Base-by-base conservation (phyloP, 2,113 vertebrate genomes). In the Balaenoptera acutorostrata region DNA sequence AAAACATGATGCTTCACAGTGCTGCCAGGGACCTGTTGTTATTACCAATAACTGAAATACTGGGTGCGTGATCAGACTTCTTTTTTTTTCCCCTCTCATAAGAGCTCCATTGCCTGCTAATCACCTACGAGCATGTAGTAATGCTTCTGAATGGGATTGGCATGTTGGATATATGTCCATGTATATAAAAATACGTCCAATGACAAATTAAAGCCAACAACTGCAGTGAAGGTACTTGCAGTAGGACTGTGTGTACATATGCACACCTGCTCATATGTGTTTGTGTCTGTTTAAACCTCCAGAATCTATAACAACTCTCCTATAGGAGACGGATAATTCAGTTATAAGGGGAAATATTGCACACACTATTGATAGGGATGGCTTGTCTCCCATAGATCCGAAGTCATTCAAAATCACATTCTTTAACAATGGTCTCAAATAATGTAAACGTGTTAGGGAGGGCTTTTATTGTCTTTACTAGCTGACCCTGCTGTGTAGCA, bases 351-450 rank as follows among this genome's bases (percentile, higher is more conserved):
- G 25, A 95, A 91, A 75, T 83, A 86, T 52, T 69, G 44, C 29
- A 49, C 23, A 18, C 3, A 21, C 44, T 92, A 12, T 33, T 29
- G 44, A 85, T 44, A 94, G 57, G 9, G 18, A 57, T 6, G 55
- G 12, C 21, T 88, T 95, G 80, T 92, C 86, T 94, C 83, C 93
- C 87, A 33, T 25, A 96, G 69, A 87, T 41, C 55, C 52, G 21
- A 55, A 95, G 63, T 96, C 89, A 90, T 92, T 96, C 74, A 94
- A 95, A 96, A 95, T 86, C 64, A 88, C 85, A 81, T 77, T 97
- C 61, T 92, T 94, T 93, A 96, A 90, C 81, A 95, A 74, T 52
- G 44, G 21, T 21, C 57, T 93, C 74, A 64, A 85, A 72, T 96
- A 85, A 95, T 69, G 6, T 55, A 78, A 92, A 64, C 1, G 0